These are phyloP conservation scores for Rhodeus uyekii DNA, from an alignment of 2,797 vertebrate species.

Conservation along the genomic window DNA sequence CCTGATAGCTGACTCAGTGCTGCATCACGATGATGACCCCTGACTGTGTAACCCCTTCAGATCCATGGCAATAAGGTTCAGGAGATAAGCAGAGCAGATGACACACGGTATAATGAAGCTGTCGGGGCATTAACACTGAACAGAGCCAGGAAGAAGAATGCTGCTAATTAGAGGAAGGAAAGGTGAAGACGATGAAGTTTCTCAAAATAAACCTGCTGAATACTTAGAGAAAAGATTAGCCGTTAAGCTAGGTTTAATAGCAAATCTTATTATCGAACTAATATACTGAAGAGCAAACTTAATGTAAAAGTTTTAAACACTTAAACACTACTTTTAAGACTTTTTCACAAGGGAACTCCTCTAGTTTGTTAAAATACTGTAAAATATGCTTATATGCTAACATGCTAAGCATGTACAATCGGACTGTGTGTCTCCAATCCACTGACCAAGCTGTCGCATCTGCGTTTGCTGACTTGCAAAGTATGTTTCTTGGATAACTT, in stretches of 20 bases:
- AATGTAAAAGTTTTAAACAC: no score
- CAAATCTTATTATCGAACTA: background rate
- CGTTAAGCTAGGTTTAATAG: background rate
- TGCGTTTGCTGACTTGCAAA: background rate
- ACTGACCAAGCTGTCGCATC: background rate
- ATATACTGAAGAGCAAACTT: no score
- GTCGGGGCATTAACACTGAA: conserved; percentile 39
- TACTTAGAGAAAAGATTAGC: background rate
- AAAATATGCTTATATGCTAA: background rate
- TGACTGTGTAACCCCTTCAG: conserved; percentile 39
- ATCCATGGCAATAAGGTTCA: conserved; percentile 33
- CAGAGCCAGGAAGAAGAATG: conserved; percentile 52
- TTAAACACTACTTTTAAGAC: background rate
- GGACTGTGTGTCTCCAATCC: background rate
- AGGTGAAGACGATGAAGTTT: conserved; percentile 7
- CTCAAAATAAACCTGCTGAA: background rate
- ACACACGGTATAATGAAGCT: conserved; percentile 46
- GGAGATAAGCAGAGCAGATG: conserved; percentile 32
- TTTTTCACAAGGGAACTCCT: background rate
- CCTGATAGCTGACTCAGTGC: conserved; percentile 37
- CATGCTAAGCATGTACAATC: background rate
- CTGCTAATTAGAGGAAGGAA: conserved; percentile 50
- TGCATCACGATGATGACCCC: conserved; percentile 43
- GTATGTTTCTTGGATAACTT: background rate
- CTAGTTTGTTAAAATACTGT: background rate